A percentile compares a stretch with the other conserved stretches of the same genome.
Conservation (phyloP, 2,888 invertebrate species). For the Cephonodes hylas region DNA sequence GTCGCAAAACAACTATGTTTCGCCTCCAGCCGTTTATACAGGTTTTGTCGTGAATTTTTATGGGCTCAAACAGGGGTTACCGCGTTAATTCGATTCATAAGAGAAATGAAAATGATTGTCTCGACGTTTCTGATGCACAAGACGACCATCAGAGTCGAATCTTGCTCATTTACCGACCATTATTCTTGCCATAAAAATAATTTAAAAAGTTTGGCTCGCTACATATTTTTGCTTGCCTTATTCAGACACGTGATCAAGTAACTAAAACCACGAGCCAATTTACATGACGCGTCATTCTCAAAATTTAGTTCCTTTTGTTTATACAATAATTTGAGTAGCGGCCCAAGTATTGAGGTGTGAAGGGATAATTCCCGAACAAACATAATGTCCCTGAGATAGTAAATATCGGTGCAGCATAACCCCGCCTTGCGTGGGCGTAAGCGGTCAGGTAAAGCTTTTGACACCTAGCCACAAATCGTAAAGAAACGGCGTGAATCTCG, state of each 20-base stretch:
- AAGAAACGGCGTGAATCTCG: slow-evolving; percentile 68
- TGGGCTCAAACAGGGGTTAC: slow-evolving; percentile 60
- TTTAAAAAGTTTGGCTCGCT: slow-evolving; percentile 1
- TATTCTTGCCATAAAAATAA: slow-evolving; percentile 4
- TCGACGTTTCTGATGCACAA: slow-evolving; percentile 23
- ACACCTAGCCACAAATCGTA: slow-evolving; percentile 68
- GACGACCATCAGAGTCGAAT: slow-evolving; percentile 24
- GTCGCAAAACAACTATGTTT: slow-evolving; percentile 68
- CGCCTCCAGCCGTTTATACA: slow-evolving; percentile 74
- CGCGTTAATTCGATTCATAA: slow-evolving; percentile 58
- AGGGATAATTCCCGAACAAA: slow-evolving; percentile 76
- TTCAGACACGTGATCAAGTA: slow-evolving; percentile 21
- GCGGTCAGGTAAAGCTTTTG: slow-evolving; percentile 79
- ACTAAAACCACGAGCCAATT: slow-evolving; percentile 31
- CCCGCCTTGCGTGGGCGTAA: slow-evolving; percentile 64
- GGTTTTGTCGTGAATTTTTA: slow-evolving; percentile 79
- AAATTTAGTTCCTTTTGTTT: slow-evolving; percentile 56
- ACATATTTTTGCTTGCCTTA: slow-evolving; percentile 20
- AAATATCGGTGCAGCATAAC: slow-evolving; percentile 56
- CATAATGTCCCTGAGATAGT: slow-evolving; percentile 64
- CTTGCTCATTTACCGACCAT: slow-evolving; percentile 15
- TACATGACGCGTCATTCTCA: slow-evolving; percentile 50
- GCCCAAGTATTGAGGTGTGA: slow-evolving; percentile 64
- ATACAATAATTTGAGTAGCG: slow-evolving; percentile 71
- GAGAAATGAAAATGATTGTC: slow-evolving; percentile 48